Conservation (phyloP, 2,113 vertebrate genomes). For the Amblyornis subalaris region DNA sequence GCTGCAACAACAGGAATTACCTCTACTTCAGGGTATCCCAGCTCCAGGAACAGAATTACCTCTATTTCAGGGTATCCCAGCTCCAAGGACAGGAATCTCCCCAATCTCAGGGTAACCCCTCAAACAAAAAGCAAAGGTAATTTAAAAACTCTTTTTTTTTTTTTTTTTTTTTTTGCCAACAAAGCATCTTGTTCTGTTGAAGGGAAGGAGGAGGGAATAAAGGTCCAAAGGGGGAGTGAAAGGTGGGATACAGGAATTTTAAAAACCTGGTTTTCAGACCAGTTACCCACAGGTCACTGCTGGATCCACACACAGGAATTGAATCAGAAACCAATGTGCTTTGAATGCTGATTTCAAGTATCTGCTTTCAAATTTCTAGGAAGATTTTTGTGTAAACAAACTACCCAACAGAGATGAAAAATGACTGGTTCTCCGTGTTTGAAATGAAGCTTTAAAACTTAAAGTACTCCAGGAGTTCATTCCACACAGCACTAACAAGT, state of each 20-base stretch:
- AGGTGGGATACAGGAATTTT: background rate
- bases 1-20: background rate
- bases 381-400: constrained; percentile 62
- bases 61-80: background rate
- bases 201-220: constrained; percentile 29
- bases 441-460: constrained; percentile 63
- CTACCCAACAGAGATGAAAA: constrained; percentile 57
- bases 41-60: background rate
- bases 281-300: background rate
- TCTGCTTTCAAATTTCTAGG: constrained; percentile 54
- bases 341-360: constrained; percentile 65
- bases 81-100: background rate
- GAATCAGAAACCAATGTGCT: constrained; percentile 66
- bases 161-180: background rate
- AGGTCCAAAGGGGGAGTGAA: constrained; percentile 18
- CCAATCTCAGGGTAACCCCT: background rate
- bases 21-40: background rate
- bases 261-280: background rate
- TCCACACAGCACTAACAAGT: constrained; percentile 58
- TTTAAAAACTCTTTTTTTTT: background rate
- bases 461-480: constrained; percentile 59
- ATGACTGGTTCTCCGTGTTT: constrained; percentile 47
- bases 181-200: constrained; percentile 44
- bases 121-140: background rate
- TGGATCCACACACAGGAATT: constrained; percentile 23